Conservation (phyloP, 2,113 vertebrate genomes). For the Grammomys dolichurus region DNA sequence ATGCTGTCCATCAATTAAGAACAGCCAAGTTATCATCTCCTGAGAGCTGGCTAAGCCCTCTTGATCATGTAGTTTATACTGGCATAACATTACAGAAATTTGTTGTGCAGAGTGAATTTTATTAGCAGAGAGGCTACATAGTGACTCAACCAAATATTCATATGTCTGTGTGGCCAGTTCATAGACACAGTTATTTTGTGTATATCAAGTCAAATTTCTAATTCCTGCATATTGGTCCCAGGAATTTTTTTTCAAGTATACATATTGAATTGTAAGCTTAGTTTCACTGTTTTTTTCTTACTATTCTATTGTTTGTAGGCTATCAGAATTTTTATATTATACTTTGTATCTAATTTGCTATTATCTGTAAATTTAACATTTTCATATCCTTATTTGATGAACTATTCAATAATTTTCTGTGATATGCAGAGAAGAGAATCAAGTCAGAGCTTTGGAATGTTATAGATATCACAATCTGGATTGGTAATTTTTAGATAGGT, state of each 20-base stretch:
- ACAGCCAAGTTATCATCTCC: not conserved
- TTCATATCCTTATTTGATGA: not conserved
- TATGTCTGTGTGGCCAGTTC: not conserved
- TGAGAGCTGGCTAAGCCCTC: not conserved
- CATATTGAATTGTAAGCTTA: not conserved
- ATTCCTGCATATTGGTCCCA: not conserved
- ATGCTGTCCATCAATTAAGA: not conserved
- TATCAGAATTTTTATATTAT: not conserved
- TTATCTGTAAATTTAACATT: constrained; percentile 15
- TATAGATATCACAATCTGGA: not conserved
- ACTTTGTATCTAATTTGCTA: not conserved
- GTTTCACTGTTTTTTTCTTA: not conserved
- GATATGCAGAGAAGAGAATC: not conserved
- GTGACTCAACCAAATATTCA: not conserved
- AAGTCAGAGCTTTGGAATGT: not conserved
- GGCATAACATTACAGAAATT: not conserved
- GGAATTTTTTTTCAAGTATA: not conserved
- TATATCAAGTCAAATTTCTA: not conserved
- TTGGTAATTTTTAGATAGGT: not conserved
- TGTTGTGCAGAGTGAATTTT: not conserved
- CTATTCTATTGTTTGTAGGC: not conserved
- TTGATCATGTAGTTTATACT: not conserved
- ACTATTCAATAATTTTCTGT: not conserved
- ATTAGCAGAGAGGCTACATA: not conserved
- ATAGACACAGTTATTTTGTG: not conserved